Evolutionary conservation across 2,113 vertebrate species (phyloP).

Genomic region (Plestiodon gilberti): DNA sequence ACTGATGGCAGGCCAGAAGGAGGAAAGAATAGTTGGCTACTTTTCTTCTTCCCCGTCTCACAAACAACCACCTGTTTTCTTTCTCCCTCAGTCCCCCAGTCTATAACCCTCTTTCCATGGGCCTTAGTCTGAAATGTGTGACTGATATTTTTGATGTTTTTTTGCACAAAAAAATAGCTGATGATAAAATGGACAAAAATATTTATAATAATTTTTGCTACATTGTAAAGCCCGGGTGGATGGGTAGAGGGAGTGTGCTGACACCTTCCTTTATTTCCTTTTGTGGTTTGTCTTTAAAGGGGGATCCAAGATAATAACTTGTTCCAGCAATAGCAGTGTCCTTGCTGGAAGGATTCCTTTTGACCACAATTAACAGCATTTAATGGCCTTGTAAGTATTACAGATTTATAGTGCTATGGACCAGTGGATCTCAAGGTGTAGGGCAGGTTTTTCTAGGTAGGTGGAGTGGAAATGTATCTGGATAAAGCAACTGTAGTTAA

Average conservation of each 20-base stretch:
- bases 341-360: background rate
- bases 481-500: background rate
- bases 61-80: no score
- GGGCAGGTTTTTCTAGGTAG: background rate
- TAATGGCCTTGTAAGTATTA: background rate
- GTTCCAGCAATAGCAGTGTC: constrained; percentile 10
- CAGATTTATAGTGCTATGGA: background rate
- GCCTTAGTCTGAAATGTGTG: background rate
- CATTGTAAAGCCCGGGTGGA: background rate
- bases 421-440: background rate
- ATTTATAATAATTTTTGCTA: background rate
- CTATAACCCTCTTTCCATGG: background rate
- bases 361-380: background rate
- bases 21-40: no score
- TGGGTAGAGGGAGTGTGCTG: background rate
- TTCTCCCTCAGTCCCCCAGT: no score
- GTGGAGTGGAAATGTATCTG: background rate
- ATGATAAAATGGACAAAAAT: background rate
- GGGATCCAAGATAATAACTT: background rate
- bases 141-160: background rate
- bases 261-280: background rate
- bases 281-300: constrained; percentile 3
- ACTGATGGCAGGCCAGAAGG: no score
- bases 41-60: no score
- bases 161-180: background rate